Evolutionary conservation across 2,113 vertebrate species (phyloP).

Genomic region (Furnarius figulus): DNA sequence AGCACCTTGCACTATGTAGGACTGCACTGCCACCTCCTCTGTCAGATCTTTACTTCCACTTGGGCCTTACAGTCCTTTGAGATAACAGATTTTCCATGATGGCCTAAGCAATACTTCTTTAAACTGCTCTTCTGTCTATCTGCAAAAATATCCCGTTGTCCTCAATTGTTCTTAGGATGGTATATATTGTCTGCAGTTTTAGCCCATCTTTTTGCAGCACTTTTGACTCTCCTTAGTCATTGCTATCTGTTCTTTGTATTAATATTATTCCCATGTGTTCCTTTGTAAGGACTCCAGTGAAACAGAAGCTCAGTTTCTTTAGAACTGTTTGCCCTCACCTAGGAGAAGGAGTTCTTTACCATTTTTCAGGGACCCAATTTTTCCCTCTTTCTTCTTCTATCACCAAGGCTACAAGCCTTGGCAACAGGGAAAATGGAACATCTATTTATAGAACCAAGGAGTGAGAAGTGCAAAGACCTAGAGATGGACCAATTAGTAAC

Average conservation of each 20-base stretch:
- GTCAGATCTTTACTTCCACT: neutral
- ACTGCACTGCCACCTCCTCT: neutral
- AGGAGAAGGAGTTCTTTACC: neutral
- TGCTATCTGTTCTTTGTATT: neutral
- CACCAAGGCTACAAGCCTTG: conserved; percentile 67
- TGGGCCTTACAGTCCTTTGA: neutral
- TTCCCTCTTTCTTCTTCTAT: conserved; percentile 22
- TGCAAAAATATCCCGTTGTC: neutral
- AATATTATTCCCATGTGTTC: neutral
- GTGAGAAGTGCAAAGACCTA: conserved; percentile 36
- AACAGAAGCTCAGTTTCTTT: neutral
- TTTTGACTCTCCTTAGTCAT: neutral
- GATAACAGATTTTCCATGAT: neutral
- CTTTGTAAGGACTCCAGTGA: neutral
- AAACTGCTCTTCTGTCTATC: neutral
- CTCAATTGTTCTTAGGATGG: neutral
- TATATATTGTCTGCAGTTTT: neutral
- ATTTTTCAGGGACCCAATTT: neutral
- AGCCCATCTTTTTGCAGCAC: neutral
- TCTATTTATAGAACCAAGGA: conserved; percentile 59
- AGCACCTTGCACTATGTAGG: neutral
- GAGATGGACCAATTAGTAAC: conserved; percentile 53
- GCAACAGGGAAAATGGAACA: conserved; percentile 48
- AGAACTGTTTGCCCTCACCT: neutral
- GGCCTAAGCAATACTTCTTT: neutral